Conservation (phyloP, 1,140 invertebrate species). For the Drosophila ambigua region DNA sequence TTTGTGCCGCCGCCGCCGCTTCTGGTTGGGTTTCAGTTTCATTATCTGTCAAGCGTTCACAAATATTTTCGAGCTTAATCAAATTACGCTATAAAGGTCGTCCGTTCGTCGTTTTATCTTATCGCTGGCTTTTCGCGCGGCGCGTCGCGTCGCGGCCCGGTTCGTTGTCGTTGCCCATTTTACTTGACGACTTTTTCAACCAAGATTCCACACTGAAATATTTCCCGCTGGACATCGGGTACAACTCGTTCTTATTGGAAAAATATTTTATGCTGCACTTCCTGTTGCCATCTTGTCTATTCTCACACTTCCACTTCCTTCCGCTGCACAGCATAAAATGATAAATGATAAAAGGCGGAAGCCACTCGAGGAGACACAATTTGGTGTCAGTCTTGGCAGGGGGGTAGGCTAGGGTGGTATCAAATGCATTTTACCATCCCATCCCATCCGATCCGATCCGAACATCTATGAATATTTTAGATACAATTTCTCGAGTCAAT, state of each 20-base stretch:
- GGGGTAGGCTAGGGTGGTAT: conserved; percentile 21
- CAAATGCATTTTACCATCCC: conserved; percentile 71
- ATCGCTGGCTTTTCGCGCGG: conserved; percentile 17
- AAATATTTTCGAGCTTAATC: conserved; percentile 81
- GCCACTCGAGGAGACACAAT: conserved; percentile 42
- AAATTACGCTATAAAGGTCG: conserved; percentile 83
- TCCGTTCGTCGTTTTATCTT: conserved; percentile 70
- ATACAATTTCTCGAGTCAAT: conserved; percentile 63
- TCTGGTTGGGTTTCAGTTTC: conserved; percentile 12
- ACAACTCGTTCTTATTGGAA: conserved; percentile 36
- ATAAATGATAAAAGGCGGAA: conserved; percentile 63
- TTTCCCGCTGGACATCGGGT: conserved; percentile 29
- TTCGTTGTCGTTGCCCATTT: conserved; percentile 23
- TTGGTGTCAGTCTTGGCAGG: conserved; percentile 32
- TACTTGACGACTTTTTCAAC: conserved; percentile 32
- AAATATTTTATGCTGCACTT: conserved; percentile 76
- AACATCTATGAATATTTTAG: conserved; percentile 51
- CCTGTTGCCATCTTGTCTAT: conserved; percentile 60
- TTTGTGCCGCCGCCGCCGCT: conserved; percentile 22
- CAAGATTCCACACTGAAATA: conserved; percentile 44
- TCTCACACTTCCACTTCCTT: conserved; percentile 75
- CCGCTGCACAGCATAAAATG: conserved; percentile 34
- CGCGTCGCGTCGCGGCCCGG: background rate
- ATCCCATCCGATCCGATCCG: conserved; percentile 2
- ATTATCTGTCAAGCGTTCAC: conserved; percentile 49